phyloP scores from a whole-genome alignment of 2,888 invertebrate genomes.

The Harpalus rubripes region DNA sequence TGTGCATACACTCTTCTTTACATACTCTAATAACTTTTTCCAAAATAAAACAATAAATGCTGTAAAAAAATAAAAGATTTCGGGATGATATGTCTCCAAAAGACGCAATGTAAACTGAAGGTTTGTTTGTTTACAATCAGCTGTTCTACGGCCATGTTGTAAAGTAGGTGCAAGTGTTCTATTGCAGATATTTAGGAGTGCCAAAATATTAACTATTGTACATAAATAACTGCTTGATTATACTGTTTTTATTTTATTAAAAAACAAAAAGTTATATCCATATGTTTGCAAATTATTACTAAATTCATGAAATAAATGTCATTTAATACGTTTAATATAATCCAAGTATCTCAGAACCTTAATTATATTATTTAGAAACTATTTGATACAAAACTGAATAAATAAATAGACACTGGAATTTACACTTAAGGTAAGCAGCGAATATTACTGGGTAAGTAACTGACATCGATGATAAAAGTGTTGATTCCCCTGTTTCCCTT shows the following conservation, averaged over 20 bases:
- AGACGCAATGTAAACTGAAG: too few species aligned
- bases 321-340: conserved; percentile 64
- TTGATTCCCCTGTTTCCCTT: conserved; percentile 4
- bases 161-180: too few species aligned
- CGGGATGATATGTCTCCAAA: too few species aligned
- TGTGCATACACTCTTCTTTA: too few species aligned
- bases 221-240: conserved; percentile 56
- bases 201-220: conserved; percentile 61
- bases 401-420: conserved; percentile 38
- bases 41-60: too few species aligned
- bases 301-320: conserved; percentile 68
- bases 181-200: conserved; percentile 57
- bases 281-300: conserved; percentile 68
- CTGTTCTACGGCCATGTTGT: too few species aligned
- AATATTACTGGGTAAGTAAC: conserved; percentile 3
- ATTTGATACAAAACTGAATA: conserved; percentile 34
- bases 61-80: too few species aligned
- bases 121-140: too few species aligned
- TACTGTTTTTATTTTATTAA: conserved; percentile 64
- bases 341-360: conserved; percentile 34
- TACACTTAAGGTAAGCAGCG: conserved; percentile 31
- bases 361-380: conserved; percentile 7
- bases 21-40: too few species aligned
- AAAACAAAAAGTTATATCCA: conserved; percentile 63
- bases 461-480: conserved; percentile 3